Conservation (phyloP, 53 echinoderm and acorn worm genomes). For the Holothuria scabra region DNA sequence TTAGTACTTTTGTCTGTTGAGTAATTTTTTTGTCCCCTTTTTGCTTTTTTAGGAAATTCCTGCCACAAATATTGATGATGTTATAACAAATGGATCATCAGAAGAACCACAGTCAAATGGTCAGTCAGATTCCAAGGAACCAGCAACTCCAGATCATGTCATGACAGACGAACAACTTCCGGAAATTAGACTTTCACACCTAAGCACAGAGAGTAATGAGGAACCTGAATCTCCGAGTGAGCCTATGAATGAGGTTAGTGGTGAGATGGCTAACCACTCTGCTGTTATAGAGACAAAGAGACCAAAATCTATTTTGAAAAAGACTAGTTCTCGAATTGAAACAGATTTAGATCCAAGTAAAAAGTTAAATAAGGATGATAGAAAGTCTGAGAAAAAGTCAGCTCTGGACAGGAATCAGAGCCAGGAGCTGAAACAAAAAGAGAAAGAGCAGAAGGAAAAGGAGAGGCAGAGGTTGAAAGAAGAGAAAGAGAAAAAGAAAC, state of each 20-base stretch:
- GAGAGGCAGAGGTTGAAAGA: slow-evolving; percentile 44
- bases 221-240: slow-evolving; percentile 44
- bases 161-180: slow-evolving; percentile 28
- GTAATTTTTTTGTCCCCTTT: slow-evolving; percentile 1
- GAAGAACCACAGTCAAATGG: slow-evolving; percentile 21
- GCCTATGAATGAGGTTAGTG: slow-evolving; percentile 47
- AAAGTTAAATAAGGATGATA: slow-evolving; percentile 68
- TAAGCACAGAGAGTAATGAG: slow-evolving; percentile 1
- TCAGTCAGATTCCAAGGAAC: neutral
- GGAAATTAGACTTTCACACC: slow-evolving; percentile 8
- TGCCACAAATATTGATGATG: slow-evolving; percentile 79
- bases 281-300: slow-evolving; percentile 52
- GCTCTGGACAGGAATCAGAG: slow-evolving; percentile 42
- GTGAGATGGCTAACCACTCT: slow-evolving; percentile 27
- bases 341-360: slow-evolving; percentile 50
- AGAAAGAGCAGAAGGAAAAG: slow-evolving; percentile 51
- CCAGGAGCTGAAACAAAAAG: slow-evolving; percentile 57
- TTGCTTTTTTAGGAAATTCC: slow-evolving; percentile 48
- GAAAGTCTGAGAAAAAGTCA: slow-evolving; percentile 57
- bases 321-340: slow-evolving; percentile 44
- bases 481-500: slow-evolving; percentile 46
- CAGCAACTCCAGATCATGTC: slow-evolving; percentile 36
- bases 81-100: slow-evolving; percentile 37
- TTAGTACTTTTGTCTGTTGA: neutral
- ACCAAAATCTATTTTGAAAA: slow-evolving; percentile 72